phyloP scores from a whole-genome alignment of 2,797 vertebrate species.

The Phoxinus dragarum region DNA sequence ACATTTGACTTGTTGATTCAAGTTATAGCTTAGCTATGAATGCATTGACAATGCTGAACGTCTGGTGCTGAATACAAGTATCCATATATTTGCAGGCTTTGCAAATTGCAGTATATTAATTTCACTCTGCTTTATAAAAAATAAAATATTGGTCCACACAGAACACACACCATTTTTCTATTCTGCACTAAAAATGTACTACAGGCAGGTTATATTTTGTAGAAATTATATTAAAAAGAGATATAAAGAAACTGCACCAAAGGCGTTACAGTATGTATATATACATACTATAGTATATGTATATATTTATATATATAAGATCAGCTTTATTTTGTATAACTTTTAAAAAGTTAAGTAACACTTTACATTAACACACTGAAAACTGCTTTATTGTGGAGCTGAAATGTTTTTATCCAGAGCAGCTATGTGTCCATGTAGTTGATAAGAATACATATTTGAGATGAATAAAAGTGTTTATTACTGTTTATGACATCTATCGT shows the following conservation, averaged over 20 bases:
- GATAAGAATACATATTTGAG: not conserved
- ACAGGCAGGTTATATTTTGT: not conserved
- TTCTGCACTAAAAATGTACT: not conserved
- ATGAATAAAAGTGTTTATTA: not conserved
- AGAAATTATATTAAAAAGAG: not conserved
- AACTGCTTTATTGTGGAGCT: not conserved
- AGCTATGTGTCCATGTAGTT: not conserved
- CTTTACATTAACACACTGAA: not conserved
- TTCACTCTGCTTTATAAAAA: not conserved
- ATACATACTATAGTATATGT: not conserved
- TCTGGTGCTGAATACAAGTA: not conserved
- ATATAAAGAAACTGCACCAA: not conserved
- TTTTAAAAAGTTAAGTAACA: constrained; percentile 8
- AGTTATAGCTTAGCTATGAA: not conserved
- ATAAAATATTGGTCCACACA: not conserved
- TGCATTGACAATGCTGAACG: not conserved
- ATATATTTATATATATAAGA: not conserved
- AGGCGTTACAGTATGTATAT: not conserved
- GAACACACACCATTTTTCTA: not conserved
- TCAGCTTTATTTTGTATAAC: not conserved
- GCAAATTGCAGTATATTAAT: not conserved
- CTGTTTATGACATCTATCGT: not conserved
- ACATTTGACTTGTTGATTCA: not conserved
- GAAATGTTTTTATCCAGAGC: not conserved
- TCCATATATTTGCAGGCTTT: not conserved